Base-by-base conservation (phyloP, 1,140 invertebrate species). In the Mactra quadrangularis region DNA sequence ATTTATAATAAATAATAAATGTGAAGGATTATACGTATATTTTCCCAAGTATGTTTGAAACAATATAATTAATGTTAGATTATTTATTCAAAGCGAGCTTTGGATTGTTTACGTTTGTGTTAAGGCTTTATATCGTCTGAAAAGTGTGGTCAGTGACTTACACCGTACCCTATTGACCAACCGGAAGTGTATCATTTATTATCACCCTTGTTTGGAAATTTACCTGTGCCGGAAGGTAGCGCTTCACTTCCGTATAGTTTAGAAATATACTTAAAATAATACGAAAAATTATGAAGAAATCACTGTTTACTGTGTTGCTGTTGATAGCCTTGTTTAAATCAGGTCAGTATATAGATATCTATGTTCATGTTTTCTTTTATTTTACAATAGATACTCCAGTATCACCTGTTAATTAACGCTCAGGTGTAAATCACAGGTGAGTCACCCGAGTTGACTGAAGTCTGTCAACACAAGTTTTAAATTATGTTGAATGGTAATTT, bases 401-500 rank as follows among this genome's bases (percentile, higher is more conserved):
- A 13, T 47, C 64, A 68, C 64, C 64, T 68, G 64, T 68, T 41
- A 41, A 7, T 41, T 15, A 41, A 15, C 38, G 6, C 15, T 15
- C 64, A 68, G 64, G 64, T 68, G 64, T 41, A 31, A 68, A 35
- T 50, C 6, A n/a, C 64, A 68, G 64, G 64, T 68, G 64, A 68
- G 64, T 68, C 64, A 68, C 47, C 25, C 27, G 11, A n/a, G n/a
- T n/a, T n/a, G n/a, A n/a, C n/a, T n/a, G n/a, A n/a, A n/a, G n/a
- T n/a, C n/a, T n/a, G n/a, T n/a, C n/a, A n/a, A n/a, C n/a, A n/a
- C n/a, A n/a, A n/a, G n/a, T n/a, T n/a, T n/a, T n/a, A n/a, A n/a
- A n/a, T n/a, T n/a, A n/a, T n/a, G n/a, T n/a, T n/a, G n/a, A n/a
- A n/a, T n/a, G n/a, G n/a, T n/a, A n/a, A n/a, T n/a, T n/a, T n/a